phyloP scores from a whole-genome alignment of 2,888 invertebrate genomes.

The Sisyra terminalis region DNA sequence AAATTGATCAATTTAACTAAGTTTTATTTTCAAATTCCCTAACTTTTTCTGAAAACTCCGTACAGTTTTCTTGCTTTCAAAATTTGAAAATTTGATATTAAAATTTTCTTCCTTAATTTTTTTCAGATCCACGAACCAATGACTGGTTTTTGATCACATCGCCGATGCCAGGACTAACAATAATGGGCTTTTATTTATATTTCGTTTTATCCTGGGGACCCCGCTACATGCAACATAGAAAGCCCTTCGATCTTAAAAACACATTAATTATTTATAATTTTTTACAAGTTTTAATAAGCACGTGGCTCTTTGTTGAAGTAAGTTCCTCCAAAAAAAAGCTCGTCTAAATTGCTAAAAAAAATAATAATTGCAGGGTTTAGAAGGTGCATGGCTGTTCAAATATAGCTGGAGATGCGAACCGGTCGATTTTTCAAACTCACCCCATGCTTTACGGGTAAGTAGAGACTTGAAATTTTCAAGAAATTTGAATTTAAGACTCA shows the following conservation, averaged over 20 bases:
- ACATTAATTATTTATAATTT: conserved; percentile 75
- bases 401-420: conserved; percentile 89
- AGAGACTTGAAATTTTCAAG: neutral
- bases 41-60: no score
- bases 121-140: conserved; percentile 43
- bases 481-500: neutral
- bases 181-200: conserved; percentile 50
- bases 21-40: no score
- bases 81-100: no score
- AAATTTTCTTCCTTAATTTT: conserved; percentile 7
- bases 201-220: conserved; percentile 69
- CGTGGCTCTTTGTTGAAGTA: conserved; percentile 66
- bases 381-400: conserved; percentile 58
- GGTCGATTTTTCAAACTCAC: conserved; percentile 63
- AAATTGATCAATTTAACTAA: no score
- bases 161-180: conserved; percentile 49
- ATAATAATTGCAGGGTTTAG: conserved; percentile 41
- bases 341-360: neutral
- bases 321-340: conserved; percentile 12
- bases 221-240: conserved; percentile 68
- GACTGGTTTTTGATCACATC: conserved; percentile 55
- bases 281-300: conserved; percentile 68
- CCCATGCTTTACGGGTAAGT: conserved; percentile 62
- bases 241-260: conserved; percentile 66
- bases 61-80: no score